phyloP scores from a whole-genome alignment of 2,888 invertebrate species.

The Limnephilus marmoratus region DNA sequence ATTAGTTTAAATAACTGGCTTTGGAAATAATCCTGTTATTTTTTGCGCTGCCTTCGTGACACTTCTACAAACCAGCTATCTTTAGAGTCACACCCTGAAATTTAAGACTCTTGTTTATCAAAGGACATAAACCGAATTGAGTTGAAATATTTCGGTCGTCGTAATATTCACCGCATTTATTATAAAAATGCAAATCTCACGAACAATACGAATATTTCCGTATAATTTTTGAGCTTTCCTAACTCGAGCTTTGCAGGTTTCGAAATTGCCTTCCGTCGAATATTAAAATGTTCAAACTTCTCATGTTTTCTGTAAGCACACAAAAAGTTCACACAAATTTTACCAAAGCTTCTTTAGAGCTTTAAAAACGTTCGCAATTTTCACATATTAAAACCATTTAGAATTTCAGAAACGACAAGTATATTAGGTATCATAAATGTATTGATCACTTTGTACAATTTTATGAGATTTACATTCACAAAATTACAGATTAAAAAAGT shows the following conservation, averaged over 20 bases:
- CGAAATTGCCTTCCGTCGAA: neutral
- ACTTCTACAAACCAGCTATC: neutral
- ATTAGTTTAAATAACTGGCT: too few species aligned
- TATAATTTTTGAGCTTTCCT: neutral
- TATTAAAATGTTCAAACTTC: neutral
- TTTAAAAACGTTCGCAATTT: neutral
- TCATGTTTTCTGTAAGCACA: neutral
- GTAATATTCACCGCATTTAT: neutral
- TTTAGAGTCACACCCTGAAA: neutral
- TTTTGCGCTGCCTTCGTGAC: too few species aligned
- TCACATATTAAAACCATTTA: neutral
- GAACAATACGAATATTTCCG: neutral
- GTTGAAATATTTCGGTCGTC: neutral
- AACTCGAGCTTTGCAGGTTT: neutral
- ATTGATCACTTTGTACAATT: neutral
- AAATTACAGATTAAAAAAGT: neutral
- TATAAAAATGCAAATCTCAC: neutral
- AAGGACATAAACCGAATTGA: neutral
- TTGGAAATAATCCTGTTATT: too few species aligned
- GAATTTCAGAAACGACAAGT: neutral
- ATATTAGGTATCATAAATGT: neutral
- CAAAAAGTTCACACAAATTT: neutral
- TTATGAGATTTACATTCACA: constrained; percentile 2
- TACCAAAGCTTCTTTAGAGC: neutral
- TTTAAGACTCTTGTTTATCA: neutral